Conservation (phyloP, 1,140 invertebrate species). For the Colletes latitarsis region DNA sequence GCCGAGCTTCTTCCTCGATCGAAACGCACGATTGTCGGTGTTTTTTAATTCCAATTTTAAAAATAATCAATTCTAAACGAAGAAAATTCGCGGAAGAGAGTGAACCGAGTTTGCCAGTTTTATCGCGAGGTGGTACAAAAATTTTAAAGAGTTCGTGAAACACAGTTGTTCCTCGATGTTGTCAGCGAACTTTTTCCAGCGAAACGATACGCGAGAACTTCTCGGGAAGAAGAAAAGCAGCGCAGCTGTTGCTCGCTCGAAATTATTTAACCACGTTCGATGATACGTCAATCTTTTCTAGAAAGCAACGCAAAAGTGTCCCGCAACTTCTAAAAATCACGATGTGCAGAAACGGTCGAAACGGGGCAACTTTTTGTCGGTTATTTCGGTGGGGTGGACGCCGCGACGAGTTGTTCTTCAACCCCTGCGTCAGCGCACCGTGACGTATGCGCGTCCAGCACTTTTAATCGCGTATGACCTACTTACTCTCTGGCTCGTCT, state of each 20-base stretch:
- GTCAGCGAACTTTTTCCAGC: not conserved
- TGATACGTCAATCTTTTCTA: not conserved
- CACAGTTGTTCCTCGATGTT: too few species aligned
- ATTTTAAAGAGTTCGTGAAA: not conserved
- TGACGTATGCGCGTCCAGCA: conserved; percentile 46
- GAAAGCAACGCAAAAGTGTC: not conserved
- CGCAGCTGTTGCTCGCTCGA: conserved; percentile 7
- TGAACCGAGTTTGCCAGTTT: too few species aligned
- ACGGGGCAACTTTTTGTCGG: not conserved
- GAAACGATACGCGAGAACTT: not conserved
- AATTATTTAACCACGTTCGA: conserved; percentile 1
- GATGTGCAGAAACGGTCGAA: not conserved
- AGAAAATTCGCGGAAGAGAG: too few species aligned
- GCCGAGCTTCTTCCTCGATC: too few species aligned
- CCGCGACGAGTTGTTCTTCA: conserved; percentile 22
- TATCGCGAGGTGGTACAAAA: not conserved
- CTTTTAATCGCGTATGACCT: conserved; percentile 50
- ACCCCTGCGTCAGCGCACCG: conserved; percentile 5
- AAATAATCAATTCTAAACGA: too few species aligned
- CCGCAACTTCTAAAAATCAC: not conserved
- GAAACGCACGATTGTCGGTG: too few species aligned
- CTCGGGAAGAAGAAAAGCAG: not conserved
- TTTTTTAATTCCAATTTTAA: too few species aligned
- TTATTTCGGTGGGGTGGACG: not conserved
- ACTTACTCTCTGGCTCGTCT: conserved; percentile 11